A percentile compares a stretch with the other conserved stretches of the same genome.
Evolutionary conservation across 37 sponge, comb jelly and placozoan genomes (phyloP).

Genomic region (Beroe forskalii): DNA sequence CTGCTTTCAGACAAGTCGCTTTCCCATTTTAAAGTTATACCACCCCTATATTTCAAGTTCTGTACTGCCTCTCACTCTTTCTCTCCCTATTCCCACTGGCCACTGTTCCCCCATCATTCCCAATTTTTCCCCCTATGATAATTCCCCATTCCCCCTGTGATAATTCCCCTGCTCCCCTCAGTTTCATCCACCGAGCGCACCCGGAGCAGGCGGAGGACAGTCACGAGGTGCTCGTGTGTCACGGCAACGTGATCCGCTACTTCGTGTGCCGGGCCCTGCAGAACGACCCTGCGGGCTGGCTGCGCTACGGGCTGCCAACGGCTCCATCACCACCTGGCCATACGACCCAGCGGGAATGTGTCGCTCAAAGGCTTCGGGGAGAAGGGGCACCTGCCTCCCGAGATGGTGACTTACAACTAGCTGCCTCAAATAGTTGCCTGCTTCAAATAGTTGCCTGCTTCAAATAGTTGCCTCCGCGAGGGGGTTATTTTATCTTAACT

Average conservation of each 20-base stretch:
- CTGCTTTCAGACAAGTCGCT: conserved; percentile 87
- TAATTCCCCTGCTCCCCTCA: no score
- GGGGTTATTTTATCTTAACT: no score
- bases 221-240: conserved; percentile 85
- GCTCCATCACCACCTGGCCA: conserved; percentile 81
- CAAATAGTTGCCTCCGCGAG: no score
- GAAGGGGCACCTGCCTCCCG: conserved; percentile 85
- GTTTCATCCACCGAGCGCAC: conserved; percentile 81
- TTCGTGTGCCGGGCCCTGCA: conserved; percentile 96
- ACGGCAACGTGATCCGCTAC: conserved; percentile 95
- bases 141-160: no score
- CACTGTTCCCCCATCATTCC: no score
- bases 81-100: no score
- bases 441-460: no score
- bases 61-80: no score
- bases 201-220: conserved; percentile 80
- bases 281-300: conserved; percentile 95
- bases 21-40: no score
- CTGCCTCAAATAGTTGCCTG: no score
- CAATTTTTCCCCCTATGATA: no score
- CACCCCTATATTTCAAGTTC: no score
- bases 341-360: conserved; percentile 87
- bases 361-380: conserved; percentile 74
- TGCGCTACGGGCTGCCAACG: conserved; percentile 86
- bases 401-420: conserved; percentile 76